phyloP scores from a whole-genome alignment of 2,113 vertebrate species.

The Sturnus vulgaris region DNA sequence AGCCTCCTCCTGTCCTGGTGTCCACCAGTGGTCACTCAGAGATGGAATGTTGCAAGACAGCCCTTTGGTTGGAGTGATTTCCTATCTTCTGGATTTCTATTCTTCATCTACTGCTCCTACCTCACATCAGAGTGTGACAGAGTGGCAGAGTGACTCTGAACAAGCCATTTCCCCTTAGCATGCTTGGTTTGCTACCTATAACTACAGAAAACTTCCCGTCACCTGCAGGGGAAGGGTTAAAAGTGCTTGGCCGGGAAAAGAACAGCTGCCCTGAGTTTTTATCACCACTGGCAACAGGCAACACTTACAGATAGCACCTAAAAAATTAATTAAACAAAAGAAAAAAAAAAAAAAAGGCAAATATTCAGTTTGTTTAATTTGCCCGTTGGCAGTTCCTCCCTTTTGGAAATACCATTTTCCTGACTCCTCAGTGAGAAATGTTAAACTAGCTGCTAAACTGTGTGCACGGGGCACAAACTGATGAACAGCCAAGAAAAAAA shows the following conservation, averaged over 20 bases:
- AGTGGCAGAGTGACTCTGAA: not conserved
- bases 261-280: not conserved
- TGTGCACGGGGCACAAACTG: not conserved
- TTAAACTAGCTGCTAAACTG: not conserved
- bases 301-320: not conserved
- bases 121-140: not conserved
- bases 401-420: not conserved
- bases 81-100: not conserved
- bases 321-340: not conserved
- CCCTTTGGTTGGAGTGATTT: not conserved
- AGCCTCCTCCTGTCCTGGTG: not conserved
- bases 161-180: not conserved
- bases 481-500: not conserved
- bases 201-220: not conserved
- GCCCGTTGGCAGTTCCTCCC: not conserved
- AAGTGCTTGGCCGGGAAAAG: not conserved
- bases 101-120: not conserved
- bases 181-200: not conserved
- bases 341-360: not conserved
- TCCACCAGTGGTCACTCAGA: not conserved
- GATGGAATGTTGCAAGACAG: fast-evolving
- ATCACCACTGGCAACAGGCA: not conserved
- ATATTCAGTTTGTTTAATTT: not conserved
- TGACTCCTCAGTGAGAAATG: not conserved
- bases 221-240: not conserved